Base-by-base conservation (phyloP, 2,888 invertebrate genomes). In the Drosophila macrothrix region DNA sequence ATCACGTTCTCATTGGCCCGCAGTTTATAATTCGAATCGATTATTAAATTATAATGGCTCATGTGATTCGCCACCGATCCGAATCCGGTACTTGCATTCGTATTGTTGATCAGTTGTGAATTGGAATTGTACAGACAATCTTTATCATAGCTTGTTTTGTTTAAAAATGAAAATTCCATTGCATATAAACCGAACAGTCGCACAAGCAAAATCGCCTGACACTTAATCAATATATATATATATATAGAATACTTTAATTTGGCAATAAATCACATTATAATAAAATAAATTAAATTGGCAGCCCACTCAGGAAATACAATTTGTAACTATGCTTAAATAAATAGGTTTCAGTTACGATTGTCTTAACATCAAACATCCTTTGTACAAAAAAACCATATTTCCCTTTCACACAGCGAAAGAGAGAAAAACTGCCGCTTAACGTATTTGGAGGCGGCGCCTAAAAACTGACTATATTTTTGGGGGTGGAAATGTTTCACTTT, bases 91-190 rank as follows among this genome's bases (percentile, higher is more conserved):
- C 75, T 88, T 6, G 71, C 52, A 50, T 75, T 80, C 49, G 75
- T 67, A 50, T 76, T 88, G 37, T 86, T 56, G 28, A 56, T 81
- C 28, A 81, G 58, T 59, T 85, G 86, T 4, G 78, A 43, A 53
- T 73, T 90, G 6, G 86, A 73, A 63, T 85, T 84, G 70, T 90
- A 91, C 63, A 91, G 68, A 74, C 92, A 92, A 79, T 91, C 92
- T 75, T 91, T 85, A 81, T 92, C 92, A 58, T 92, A 92, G 54
- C 81, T 90, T 33, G 90, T 80, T 81, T 91, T 91, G 79, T 91
- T 92, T 66, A 92, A 82, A 73, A 92, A 91, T 79, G 92, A 90
- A 83, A 92, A 92, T 90, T 92, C 92, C 92, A 92, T 92, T 76
- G 84, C 84, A 83, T 72, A 68, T 53, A 65, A 33, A 41, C n/a